Evolutionary conservation across 2,797 vertebrate species (phyloP).

Genomic region (Lagocephalus sceleratus): DNA sequence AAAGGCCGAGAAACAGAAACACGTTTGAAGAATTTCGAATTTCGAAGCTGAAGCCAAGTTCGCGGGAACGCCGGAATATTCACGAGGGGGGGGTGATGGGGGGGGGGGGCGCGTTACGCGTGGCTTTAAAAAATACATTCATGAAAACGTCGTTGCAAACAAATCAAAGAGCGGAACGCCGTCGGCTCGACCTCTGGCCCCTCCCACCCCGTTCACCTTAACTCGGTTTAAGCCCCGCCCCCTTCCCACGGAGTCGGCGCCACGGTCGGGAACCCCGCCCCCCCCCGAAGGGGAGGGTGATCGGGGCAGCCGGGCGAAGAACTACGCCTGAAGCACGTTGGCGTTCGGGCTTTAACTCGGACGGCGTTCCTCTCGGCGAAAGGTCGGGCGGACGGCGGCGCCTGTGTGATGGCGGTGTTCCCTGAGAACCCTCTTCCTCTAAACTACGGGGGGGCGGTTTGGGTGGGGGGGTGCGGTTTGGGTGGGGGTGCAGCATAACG

Average conservation of each 20-base stretch:
- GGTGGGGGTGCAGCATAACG: constrained; percentile 54
- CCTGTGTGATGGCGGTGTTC: constrained; percentile 58
- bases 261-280: too few relatives aligned
- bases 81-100: not conserved
- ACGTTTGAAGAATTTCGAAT: constrained; percentile 14
- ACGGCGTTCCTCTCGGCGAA: too few relatives aligned
- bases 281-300: too few relatives aligned
- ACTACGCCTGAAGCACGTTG: too few relatives aligned
- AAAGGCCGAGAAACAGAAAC: too few relatives aligned
- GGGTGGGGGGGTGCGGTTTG: too few relatives aligned
- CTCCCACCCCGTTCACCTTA: too few relatives aligned
- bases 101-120: constrained; percentile 21
- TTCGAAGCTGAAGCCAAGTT: constrained; percentile 28
- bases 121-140: constrained; percentile 75
- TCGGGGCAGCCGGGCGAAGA: too few relatives aligned
- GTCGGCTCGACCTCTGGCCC: constrained; percentile 30
- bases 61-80: constrained; percentile 11
- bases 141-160: constrained; percentile 59
- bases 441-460: constrained; percentile 53
- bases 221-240: too few relatives aligned
- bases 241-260: too few relatives aligned
- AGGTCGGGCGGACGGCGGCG: not conserved
- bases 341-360: too few relatives aligned
- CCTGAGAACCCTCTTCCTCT: constrained; percentile 74
- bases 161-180: constrained; percentile 44